Evolutionary conservation across 1,140 invertebrate genomes (phyloP).

Genomic region (Ceratina japonica): DNA sequence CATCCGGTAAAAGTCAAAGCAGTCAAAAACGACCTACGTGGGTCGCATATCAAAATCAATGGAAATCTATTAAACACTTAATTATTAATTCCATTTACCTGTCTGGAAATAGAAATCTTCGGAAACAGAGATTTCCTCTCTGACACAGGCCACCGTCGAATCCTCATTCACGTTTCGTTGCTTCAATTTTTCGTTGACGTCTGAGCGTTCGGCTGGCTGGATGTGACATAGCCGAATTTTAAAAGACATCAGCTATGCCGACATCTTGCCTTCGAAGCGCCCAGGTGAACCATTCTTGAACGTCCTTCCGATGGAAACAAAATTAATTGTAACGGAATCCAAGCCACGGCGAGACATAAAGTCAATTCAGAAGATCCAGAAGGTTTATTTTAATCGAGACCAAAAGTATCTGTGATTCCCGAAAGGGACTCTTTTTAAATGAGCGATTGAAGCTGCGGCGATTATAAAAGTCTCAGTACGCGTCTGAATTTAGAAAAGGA

Average conservation of each 20-base stretch:
- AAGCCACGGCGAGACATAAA: no score
- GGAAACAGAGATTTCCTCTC: no score
- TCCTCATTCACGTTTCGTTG: neutral
- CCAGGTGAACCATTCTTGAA: slow-evolving; percentile 52
- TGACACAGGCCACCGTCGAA: neutral
- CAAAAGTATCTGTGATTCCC: no score
- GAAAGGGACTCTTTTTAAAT: no score
- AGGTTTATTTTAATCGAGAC: no score
- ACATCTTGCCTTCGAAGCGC: slow-evolving; percentile 78
- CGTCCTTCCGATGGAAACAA: neutral
- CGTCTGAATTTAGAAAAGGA: no score
- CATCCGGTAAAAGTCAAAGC: slow-evolving; percentile 41
- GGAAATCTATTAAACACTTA: slow-evolving; percentile 24
- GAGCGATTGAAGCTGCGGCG: no score
- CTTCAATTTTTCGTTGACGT: slow-evolving; percentile 49
- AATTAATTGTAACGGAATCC: neutral
- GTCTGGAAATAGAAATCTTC: no score
- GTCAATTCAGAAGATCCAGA: no score
- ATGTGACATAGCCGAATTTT: slow-evolving; percentile 79
- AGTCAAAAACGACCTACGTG: slow-evolving; percentile 44
- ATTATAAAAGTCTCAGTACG: no score
- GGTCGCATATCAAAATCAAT: slow-evolving; percentile 24
- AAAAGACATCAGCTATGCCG: slow-evolving; percentile 78
- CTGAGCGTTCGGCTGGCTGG: slow-evolving; percentile 75
- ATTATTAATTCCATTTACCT: neutral